These are phyloP conservation scores for Orthonychiurus folsomi DNA, from an alignment of 2,888 invertebrate genomes.

Conservation along the genomic window DNA sequence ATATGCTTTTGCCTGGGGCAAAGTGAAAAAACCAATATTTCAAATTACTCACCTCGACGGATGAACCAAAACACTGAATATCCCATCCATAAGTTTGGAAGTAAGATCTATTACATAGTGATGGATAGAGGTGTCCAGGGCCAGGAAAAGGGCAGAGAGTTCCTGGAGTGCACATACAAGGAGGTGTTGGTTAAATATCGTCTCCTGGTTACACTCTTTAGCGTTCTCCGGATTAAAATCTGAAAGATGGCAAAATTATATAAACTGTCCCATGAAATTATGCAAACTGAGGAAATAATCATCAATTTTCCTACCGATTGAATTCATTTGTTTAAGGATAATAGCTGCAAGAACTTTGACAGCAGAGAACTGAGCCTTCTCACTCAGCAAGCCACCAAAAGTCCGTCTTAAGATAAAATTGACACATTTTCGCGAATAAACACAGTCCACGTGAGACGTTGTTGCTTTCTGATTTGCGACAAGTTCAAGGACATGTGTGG, in stretches of 20 bases:
- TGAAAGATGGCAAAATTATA: conserved; percentile 38
- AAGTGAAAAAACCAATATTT: no score
- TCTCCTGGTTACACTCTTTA: conserved; percentile 83
- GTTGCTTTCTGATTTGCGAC: conserved; percentile 90
- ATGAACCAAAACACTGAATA: conserved; percentile 77
- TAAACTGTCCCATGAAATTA: background rate
- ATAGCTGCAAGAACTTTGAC: conserved; percentile 88
- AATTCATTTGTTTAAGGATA: conserved; percentile 88
- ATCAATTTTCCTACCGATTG: conserved; percentile 52
- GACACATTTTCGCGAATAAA: conserved; percentile 94
- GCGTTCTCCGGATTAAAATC: conserved; percentile 87
- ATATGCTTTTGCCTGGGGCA: no score
- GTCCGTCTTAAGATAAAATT: conserved; percentile 87
- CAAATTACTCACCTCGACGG: no score
- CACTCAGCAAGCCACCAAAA: conserved; percentile 87
- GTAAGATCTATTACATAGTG: conserved; percentile 81
- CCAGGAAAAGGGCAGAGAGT: conserved; percentile 77
- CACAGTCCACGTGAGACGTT: conserved; percentile 92
- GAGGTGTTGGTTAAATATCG: conserved; percentile 79
- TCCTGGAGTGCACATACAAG: conserved; percentile 90
- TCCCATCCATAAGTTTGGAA: conserved; percentile 64
- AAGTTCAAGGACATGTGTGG: conserved; percentile 83
- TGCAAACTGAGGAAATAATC: no score
- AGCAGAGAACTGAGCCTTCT: conserved; percentile 92
- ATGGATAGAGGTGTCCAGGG: conserved; percentile 88